Conservation (phyloP, 2,797 vertebrate species). For the Prunella strophiata region DNA sequence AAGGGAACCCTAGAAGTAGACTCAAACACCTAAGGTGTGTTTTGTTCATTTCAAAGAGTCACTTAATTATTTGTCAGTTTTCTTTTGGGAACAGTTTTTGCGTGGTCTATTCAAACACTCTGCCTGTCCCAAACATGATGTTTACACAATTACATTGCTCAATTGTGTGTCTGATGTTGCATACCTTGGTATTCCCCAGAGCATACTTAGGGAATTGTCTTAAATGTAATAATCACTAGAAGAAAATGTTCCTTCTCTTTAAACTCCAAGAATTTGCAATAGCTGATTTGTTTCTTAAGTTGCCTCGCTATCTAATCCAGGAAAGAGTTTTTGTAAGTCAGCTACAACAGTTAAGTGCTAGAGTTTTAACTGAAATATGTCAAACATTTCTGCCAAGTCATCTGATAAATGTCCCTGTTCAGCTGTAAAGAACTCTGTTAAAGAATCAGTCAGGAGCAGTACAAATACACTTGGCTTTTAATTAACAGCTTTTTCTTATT, state of each 20-base stretch:
- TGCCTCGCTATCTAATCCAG: background rate
- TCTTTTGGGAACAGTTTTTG: background rate
- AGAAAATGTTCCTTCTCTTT: conserved; percentile 9
- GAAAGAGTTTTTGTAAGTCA: background rate
- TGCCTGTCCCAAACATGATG: background rate
- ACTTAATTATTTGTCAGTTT: background rate
- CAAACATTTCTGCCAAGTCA: background rate
- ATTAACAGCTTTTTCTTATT: background rate
- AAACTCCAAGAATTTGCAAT: background rate
- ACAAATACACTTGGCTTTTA: background rate
- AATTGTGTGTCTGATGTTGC: conserved; percentile 5
- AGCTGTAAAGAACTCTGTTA: background rate
- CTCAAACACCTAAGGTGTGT: background rate
- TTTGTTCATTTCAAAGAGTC: background rate
- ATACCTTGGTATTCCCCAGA: background rate
- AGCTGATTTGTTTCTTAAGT: background rate
- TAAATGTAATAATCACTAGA: background rate
- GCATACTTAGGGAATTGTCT: background rate
- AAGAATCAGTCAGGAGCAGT: background rate
- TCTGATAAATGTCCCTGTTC: background rate
- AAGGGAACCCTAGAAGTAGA: background rate
- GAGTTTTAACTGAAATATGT: background rate
- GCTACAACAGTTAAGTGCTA: background rate
- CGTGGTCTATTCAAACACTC: background rate
- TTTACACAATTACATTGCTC: background rate